Evolutionary conservation across 2,888 invertebrate genomes (phyloP).

Genomic region (Melinaea marsaeus): DNA sequence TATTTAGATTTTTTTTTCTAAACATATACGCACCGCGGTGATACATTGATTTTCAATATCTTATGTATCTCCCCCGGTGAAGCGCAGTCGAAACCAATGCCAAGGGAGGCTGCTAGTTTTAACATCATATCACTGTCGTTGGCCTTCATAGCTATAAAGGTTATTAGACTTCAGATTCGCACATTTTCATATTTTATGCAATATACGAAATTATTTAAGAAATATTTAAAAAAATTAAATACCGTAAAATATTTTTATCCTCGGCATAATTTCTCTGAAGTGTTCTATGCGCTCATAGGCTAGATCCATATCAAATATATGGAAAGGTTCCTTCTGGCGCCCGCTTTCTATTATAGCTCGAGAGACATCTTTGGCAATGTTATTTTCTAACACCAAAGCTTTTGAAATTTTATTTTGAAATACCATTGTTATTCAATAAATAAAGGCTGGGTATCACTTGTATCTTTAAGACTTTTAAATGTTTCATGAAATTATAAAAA

Average conservation of each 20-base stretch:
- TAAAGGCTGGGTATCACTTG: too few species aligned
- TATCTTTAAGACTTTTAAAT: too few species aligned
- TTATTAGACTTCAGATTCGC: background rate
- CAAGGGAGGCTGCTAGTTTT: constrained; percentile 40
- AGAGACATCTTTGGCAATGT: constrained; percentile 37
- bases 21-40: constrained; percentile 36
- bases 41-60: constrained; percentile 36
- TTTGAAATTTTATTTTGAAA: constrained; percentile 16
- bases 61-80: constrained; percentile 46
- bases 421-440: constrained; percentile 10
- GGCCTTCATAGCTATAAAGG: constrained; percentile 47
- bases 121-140: constrained; percentile 43
- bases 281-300: constrained; percentile 39
- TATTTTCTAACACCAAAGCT: constrained; percentile 33
- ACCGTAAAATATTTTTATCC: constrained; percentile 49
- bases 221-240: constrained; percentile 32
- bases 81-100: constrained; percentile 46
- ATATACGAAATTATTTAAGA: background rate
- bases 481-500: too few species aligned
- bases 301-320: constrained; percentile 44
- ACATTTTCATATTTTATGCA: background rate
- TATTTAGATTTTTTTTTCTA: background rate
- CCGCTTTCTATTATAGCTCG: constrained; percentile 41
- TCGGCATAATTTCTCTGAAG: constrained; percentile 42
- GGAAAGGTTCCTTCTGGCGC: constrained; percentile 43